Evolutionary conservation across 2,113 vertebrate genomes (phyloP).

Genomic region (Hemibates koningsi): DNA sequence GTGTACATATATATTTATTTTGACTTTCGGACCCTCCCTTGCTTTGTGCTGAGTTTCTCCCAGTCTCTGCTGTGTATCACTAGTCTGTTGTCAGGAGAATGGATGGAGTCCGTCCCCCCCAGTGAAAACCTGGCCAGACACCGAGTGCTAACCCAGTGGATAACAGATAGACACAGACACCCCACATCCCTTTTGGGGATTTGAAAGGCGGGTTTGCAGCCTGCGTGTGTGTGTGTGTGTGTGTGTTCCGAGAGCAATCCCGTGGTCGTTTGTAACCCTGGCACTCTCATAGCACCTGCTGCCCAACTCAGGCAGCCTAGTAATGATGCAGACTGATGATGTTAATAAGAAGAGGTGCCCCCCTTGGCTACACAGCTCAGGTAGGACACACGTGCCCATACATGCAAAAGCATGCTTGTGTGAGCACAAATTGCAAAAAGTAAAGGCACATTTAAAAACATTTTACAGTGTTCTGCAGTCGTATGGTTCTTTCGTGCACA

Average conservation of each 20-base stretch:
- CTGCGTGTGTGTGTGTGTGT: conserved; percentile 1
- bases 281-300: conserved; percentile 82
- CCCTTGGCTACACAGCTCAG: conserved; percentile 79
- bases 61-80: conserved; percentile 55
- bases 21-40: conserved; percentile 65
- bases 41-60: conserved; percentile 59
- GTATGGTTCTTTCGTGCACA: not conserved
- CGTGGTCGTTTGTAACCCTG: conserved; percentile 88
- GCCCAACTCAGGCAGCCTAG: conserved; percentile 88
- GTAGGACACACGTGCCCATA: conserved; percentile 36
- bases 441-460: not conserved
- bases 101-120: conserved; percentile 84
- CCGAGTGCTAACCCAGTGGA: conserved; percentile 83
- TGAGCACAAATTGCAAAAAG: not conserved
- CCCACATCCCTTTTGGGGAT: conserved; percentile 91
- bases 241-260: conserved; percentile 69
- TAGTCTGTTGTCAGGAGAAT: conserved; percentile 90
- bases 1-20: not conserved
- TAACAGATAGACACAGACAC: conserved; percentile 87
- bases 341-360: conserved; percentile 90
- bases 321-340: conserved; percentile 97
- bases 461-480: not conserved
- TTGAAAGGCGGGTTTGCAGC: conserved; percentile 76
- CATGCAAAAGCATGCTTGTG: not conserved
- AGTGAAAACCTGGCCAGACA: conserved; percentile 91